These are phyloP conservation scores for Lerista edwardsae DNA, from an alignment of 2,797 vertebrate genomes.

Conservation along the genomic window DNA sequence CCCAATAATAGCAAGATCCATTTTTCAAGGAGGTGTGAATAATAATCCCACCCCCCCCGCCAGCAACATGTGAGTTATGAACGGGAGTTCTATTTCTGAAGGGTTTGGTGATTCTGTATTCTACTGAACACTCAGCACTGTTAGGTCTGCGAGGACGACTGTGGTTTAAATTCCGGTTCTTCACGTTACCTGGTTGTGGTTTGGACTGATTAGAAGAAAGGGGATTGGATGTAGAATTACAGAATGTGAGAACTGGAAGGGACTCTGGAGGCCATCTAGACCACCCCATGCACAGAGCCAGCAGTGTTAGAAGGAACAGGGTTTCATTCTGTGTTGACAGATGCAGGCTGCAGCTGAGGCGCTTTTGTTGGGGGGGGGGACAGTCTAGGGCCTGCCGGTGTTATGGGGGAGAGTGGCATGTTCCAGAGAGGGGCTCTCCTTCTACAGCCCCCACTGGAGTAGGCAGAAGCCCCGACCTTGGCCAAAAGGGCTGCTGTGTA, in stretches of 20 bases:
- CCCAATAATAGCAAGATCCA: constrained; percentile 42
- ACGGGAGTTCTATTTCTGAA: not conserved
- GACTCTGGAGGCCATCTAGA: too few relatives aligned
- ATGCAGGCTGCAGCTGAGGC: not conserved
- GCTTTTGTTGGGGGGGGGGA: too few relatives aligned
- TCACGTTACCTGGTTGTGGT: not conserved
- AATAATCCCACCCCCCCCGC: fast-evolving
- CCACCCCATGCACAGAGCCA: too few relatives aligned
- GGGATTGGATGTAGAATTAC: too few relatives aligned
- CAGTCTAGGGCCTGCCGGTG: too few relatives aligned
- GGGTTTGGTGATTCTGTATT: not conserved
- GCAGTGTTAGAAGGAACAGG: not conserved
- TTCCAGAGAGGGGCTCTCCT: too few relatives aligned
- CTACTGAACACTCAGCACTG: not conserved
- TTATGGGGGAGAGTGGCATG: too few relatives aligned
- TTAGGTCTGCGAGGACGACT: not conserved
- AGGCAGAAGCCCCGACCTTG: too few relatives aligned
- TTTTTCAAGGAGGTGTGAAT: not conserved
- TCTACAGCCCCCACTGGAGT: too few relatives aligned
- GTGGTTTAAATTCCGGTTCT: not conserved
- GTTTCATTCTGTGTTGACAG: not conserved
- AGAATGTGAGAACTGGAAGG: too few relatives aligned
- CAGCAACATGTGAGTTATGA: not conserved
- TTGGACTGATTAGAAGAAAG: not conserved
- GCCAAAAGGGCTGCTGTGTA: too few relatives aligned